These are phyloP conservation scores for Napeogenes inachia DNA, from an alignment of 2,888 invertebrate species.

Conservation along the genomic window DNA sequence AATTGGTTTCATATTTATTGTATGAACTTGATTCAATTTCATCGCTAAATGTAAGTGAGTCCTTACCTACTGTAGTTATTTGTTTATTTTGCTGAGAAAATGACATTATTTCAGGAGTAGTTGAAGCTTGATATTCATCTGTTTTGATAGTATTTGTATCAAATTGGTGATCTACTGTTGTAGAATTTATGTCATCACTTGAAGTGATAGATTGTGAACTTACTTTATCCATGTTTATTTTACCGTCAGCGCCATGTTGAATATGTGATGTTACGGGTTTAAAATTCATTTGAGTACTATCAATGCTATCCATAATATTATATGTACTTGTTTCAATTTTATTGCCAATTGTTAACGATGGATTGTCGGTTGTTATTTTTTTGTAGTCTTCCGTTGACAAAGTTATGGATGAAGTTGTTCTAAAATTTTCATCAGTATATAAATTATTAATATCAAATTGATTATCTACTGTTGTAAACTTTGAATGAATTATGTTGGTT, in stretches of 20 bases:
- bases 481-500: too few species aligned
- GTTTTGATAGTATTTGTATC: background rate
- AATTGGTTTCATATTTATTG: background rate
- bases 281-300: background rate
- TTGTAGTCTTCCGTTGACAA: background rate
- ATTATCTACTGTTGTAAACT: too few species aligned
- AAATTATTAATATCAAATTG: too few species aligned
- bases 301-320: background rate
- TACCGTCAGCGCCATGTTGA: background rate
- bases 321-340: slow-evolving; percentile 2
- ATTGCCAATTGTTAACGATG: background rate
- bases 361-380: background rate
- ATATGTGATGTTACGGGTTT: background rate
- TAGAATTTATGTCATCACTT: too few species aligned
- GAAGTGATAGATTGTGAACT: background rate
- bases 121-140: background rate
- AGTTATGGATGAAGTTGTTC: too few species aligned
- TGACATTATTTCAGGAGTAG: background rate
- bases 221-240: background rate
- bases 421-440: too few species aligned
- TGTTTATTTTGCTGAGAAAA: background rate
- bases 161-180: background rate
- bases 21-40: background rate
- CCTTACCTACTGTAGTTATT: background rate
- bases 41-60: background rate